Conservation (phyloP, 2,797 vertebrate genomes). For the Phalloptychus januarius region DNA sequence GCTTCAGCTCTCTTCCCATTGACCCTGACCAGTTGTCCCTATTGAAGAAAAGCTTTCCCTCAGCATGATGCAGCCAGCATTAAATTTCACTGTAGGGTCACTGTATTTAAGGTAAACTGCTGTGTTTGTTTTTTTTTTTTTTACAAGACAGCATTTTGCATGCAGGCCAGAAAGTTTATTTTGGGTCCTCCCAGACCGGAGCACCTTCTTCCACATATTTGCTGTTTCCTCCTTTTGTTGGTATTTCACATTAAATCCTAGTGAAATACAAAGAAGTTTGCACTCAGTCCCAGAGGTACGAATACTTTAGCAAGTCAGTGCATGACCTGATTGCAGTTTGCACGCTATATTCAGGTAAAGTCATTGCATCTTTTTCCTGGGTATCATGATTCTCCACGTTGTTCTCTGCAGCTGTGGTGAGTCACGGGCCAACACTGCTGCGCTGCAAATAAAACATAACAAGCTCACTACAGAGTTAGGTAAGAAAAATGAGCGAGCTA, state of each 20-base stretch:
- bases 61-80: background rate
- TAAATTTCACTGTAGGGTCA: background rate
- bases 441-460: conserved; percentile 10
- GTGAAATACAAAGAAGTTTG: background rate
- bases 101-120: background rate
- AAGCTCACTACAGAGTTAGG: background rate
- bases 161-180: background rate
- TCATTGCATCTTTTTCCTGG: background rate
- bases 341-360: background rate
- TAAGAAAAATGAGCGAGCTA: background rate
- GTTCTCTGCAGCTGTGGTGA: conserved; percentile 1
- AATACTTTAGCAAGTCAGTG: background rate
- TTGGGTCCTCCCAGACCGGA: background rate
- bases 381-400: background rate
- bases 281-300: background rate
- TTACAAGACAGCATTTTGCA: background rate
- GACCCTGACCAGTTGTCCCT: background rate
- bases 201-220: background rate
- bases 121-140: background rate
- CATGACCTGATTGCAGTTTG: background rate
- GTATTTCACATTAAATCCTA: background rate
- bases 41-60: background rate
- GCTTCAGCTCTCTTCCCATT: background rate
- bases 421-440: background rate
- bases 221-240: background rate